Base-by-base conservation (phyloP, 2,888 invertebrate species). In the Yponomeuta cagnagella region DNA sequence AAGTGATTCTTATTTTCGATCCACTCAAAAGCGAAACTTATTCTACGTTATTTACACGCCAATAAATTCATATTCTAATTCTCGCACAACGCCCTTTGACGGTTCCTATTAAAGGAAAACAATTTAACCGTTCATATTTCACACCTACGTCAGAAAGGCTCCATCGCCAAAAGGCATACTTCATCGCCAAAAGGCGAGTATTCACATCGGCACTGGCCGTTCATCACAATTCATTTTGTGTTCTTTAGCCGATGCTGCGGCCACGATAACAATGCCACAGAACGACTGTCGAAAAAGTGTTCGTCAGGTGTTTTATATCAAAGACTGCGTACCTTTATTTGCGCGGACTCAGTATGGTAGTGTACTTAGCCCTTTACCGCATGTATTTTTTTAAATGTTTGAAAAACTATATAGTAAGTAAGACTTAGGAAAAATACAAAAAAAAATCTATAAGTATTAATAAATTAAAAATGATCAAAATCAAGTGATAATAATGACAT, bases 221-320 rank as follows among this genome's bases (percentile, higher is more conserved):
- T 76, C 77, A 76, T 77, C 75, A 78, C 76, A 77, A 76, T 77
- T 77, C 76, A 78, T 78, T 78, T 75, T 74, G 75, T 77, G 71
- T 71, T 74, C 71, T 73, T 75, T 74, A 2, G 67, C 67, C 33
- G 30, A 30, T 31, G 65, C 33, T 65, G 4, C 73, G 72, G 72
- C 52, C 52, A 5, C 15, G 15, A 58, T 58, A 58, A 15, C 15
- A 12, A 58, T 58, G 15, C 15, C 0, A 58, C 52, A 58, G 52
- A 58, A 58, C 4, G 10, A 58, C 52, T 2, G 15, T 15, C 15
- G 1, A 8, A 43, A 8, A 43, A 8, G 9, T 43, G 6, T 43
- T 43, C 6, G 8, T 43, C 6, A 43, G 43, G 43, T 43, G 43
- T 43, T 43, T 43, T 43, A 43, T 5, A 4, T 37, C 37, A 37